Conservation (phyloP, 2,113 vertebrate species). For the Cyprinodon brontotheroides region DNA sequence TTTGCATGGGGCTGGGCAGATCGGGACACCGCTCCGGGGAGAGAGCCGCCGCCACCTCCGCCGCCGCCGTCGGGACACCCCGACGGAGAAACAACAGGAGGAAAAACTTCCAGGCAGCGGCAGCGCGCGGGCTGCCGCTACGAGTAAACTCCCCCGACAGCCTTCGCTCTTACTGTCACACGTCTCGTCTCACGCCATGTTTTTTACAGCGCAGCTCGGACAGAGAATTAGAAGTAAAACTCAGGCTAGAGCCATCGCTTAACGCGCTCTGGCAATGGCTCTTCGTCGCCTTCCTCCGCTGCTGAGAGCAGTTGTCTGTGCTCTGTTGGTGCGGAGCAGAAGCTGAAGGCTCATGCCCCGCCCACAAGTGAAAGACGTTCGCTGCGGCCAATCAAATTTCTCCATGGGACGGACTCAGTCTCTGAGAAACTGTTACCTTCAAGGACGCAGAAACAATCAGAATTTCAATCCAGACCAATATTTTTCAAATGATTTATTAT, state of each 20-base stretch:
- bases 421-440: constrained; percentile 49
- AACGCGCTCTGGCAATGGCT: constrained; percentile 48
- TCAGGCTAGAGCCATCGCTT: constrained; percentile 39
- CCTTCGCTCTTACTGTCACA: constrained; percentile 55
- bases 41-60: constrained; percentile 77
- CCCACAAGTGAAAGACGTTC: constrained; percentile 56
- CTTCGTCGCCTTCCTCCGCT: constrained; percentile 48
- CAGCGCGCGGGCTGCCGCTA: constrained; percentile 64
- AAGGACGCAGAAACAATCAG: constrained; percentile 7
- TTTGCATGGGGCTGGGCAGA: constrained; percentile 81
- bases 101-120: constrained; percentile 76
- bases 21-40: constrained; percentile 77
- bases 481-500: no score
- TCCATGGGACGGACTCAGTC: constrained; percentile 22
- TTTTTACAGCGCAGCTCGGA: constrained; percentile 18
- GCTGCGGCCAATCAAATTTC: constrained; percentile 60
- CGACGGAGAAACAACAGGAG: constrained; percentile 73
- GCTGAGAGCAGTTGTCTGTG: constrained; percentile 68
- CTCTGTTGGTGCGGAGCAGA: constrained; percentile 41
- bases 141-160: constrained; percentile 64
- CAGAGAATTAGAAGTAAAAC: constrained; percentile 10
- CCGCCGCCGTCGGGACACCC: constrained; percentile 74
- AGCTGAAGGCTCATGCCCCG: constrained; percentile 47
- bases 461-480: background rate
- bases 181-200: constrained; percentile 70